These are phyloP conservation scores for Scomber colias DNA, from an alignment of 2,113 vertebrate species.

Conservation along the genomic window DNA sequence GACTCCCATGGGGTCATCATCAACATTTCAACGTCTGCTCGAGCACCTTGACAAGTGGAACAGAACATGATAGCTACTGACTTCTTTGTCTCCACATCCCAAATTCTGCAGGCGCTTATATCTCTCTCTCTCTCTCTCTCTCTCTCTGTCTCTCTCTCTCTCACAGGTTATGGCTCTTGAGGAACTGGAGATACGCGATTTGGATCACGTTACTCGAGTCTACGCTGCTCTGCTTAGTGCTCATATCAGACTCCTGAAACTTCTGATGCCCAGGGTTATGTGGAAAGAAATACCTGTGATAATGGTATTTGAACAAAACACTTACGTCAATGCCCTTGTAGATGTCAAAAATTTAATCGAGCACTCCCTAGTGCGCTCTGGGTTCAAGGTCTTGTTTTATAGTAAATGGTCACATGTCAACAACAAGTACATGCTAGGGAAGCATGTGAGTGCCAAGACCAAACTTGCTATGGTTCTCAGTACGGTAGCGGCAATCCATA, in stretches of 20 bases:
- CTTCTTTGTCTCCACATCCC: too few species aligned
- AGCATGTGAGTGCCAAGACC: too few species aligned
- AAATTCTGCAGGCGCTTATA: too few species aligned
- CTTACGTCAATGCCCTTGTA: conserved; percentile 7
- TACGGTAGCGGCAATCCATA: too few species aligned
- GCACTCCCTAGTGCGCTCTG: neutral
- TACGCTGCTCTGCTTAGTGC: conserved; percentile 9
- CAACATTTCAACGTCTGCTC: fast-evolving
- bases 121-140: neutral
- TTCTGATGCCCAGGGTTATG: neutral
- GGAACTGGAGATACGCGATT: conserved; percentile 20
- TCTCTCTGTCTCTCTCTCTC: neutral
- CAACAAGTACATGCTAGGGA: too few species aligned
- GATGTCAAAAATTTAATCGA: conserved; percentile 12
- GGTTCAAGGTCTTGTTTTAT: neutral
- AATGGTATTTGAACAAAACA: conserved; percentile 36
- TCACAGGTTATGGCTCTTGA: conserved; percentile 12
- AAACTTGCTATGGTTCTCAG: too few species aligned
- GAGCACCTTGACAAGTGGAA: neutral
- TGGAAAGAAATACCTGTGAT: conserved; percentile 29
- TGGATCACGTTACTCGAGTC: conserved; percentile 16
- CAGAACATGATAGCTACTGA: neutral
- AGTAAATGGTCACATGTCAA: too few species aligned
- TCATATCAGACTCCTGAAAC: conserved; percentile 21
- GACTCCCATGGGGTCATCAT: neutral